Base-by-base conservation (phyloP, 2,888 invertebrate species). In the Calameuta idolon region DNA sequence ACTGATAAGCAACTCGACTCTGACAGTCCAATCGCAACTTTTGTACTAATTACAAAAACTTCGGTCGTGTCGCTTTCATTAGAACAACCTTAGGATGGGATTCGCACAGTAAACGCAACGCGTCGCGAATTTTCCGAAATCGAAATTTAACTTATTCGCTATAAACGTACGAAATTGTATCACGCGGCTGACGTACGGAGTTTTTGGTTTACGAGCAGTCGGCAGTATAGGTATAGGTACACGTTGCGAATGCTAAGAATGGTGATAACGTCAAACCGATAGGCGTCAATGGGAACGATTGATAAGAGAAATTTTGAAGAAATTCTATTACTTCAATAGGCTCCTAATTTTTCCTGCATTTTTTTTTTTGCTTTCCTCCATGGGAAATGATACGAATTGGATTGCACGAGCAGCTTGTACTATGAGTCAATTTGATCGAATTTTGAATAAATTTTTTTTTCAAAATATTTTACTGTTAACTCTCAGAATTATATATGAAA, bases 301-400 rank as follows among this genome's bases (percentile, higher is more conserved):
- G 15, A 23, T 23, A 23, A 55, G 23, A 15, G 40, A 40, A 15
- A 15, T 40, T 15, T 68, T n/a, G 55, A 33, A 69, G 11, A 69
- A 75, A 15, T 69, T 35, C 30, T 5, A 68, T 76, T 69, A 76
- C n/a, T 75, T 35, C 75, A 40, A 68, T 34, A 30, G 33, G 55
- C 31, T 31, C 23, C 15, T 37, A 55, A 12, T 40, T n/a, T 75
- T 81, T 68, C 75, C n/a, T 40, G 15, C 15, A 40, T 15, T 15
- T 15, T 15, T 33, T 33, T 5, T 4, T 15, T 4, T 15, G 15
- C 15, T 40, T 5, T 40, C 15, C 15, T 5, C 1, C 5, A 40
- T 40, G 1, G 0, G 0, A 40, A 40, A 40, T 4, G 0, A 15
- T 15, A 40, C 15, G 4, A 15, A 15, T 40, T 15, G 15, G 15